phyloP scores from a whole-genome alignment of 2,797 vertebrate genomes.

The Macroramphosus scolopax region DNA sequence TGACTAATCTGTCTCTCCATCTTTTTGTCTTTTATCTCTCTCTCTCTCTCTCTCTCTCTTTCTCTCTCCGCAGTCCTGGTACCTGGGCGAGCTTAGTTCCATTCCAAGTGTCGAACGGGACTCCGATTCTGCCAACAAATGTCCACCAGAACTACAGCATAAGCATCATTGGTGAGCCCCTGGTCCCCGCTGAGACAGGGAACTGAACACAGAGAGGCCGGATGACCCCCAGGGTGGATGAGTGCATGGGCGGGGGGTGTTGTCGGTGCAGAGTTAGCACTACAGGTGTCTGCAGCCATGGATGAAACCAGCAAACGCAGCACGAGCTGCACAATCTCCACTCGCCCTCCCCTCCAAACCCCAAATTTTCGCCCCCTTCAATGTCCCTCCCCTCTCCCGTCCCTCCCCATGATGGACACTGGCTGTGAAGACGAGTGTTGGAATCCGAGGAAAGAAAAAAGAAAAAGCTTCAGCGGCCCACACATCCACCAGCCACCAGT shows the following conservation, averaged over 20 bases:
- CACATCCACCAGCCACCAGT: constrained; percentile 84
- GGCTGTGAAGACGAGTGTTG: constrained; percentile 73
- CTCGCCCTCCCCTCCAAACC: background rate
- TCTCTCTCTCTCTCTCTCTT: constrained; percentile 12
- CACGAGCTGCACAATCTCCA: constrained; percentile 66
- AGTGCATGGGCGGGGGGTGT: constrained; percentile 34
- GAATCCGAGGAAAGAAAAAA: constrained; percentile 64
- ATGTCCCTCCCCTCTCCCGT: constrained; percentile 7
- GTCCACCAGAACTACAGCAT: constrained; percentile 99
- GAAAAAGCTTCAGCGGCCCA: constrained; percentile 71
- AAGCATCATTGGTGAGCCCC: constrained; percentile 99
- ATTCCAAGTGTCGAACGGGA: constrained; percentile 99
- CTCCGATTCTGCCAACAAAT: constrained; percentile 98
- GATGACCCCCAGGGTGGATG: constrained; percentile 46
- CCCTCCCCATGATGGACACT: constrained; percentile 64
- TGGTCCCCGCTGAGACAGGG: constrained; percentile 97
- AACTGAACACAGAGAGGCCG: constrained; percentile 83
- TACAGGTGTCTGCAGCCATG: constrained; percentile 66
- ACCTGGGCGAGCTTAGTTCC: constrained; percentile 99
- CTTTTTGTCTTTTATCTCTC: constrained; percentile 6
- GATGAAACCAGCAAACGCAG: constrained; percentile 90
- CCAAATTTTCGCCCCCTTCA: constrained; percentile 1
- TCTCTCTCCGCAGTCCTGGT: constrained; percentile 91
- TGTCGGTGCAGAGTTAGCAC: constrained; percentile 52
- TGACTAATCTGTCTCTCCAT: constrained; percentile 39